A percentile compares a stretch with the other conserved stretches of the same genome.
Conservation (phyloP, 2,113 vertebrate genomes). For the Emydocephalus ijimae region DNA sequence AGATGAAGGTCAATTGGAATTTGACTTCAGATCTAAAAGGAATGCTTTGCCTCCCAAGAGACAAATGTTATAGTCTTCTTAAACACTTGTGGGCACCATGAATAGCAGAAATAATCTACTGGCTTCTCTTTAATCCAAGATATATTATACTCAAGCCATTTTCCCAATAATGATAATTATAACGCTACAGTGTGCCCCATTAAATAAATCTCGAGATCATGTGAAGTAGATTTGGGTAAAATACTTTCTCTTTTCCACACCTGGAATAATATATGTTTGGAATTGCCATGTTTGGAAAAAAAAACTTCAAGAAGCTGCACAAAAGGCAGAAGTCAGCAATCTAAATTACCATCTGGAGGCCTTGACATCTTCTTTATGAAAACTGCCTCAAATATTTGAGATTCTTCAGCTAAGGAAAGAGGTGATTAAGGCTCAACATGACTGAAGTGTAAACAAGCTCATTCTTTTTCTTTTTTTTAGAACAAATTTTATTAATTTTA, state of each 20-base stretch:
- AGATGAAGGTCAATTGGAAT: background rate
- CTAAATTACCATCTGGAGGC: background rate
- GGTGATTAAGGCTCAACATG: background rate
- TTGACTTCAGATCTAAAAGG: background rate
- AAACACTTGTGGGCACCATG: background rate
- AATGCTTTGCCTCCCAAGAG: background rate
- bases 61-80: background rate
- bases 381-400: background rate
- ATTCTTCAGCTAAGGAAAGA: background rate
- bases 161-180: background rate
- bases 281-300: background rate
- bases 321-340: background rate
- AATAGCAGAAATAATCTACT: background rate
- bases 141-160: background rate
- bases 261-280: background rate
- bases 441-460: background rate
- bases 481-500: too few species aligned
- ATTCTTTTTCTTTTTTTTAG: background rate
- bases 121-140: background rate
- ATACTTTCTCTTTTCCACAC: background rate
- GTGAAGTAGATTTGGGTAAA: background rate
- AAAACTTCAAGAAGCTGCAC: background rate
- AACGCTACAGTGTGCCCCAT: background rate
- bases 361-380: background rate
- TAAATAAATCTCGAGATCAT: background rate